Conservation (phyloP, 2,113 vertebrate genomes). For the Heterotilapia buettikoferi region DNA sequence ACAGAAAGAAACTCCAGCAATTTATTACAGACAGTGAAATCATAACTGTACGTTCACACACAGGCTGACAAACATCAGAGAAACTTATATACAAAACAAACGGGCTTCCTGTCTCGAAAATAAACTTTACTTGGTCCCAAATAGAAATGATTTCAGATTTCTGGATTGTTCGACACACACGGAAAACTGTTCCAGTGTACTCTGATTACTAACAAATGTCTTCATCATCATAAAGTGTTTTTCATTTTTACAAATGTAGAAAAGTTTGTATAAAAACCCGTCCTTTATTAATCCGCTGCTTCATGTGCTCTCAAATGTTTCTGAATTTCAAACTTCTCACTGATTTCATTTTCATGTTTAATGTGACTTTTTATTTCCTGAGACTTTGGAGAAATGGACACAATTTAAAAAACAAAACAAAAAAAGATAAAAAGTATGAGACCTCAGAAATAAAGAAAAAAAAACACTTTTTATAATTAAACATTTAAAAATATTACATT, state of each 20-base stretch:
- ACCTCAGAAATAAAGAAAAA: background rate
- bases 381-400: background rate
- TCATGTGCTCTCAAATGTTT: background rate
- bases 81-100: background rate
- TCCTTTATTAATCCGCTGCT: background rate
- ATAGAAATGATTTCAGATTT: background rate
- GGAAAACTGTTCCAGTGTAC: background rate
- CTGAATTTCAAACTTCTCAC: background rate
- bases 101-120: rapidly evolving
- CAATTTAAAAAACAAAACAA: background rate
- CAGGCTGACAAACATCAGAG: background rate
- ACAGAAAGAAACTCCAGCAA: background rate
- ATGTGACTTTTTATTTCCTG: background rate
- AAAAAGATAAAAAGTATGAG: background rate
- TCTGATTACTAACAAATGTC: background rate
- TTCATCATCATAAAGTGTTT: background rate
- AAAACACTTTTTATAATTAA: background rate
- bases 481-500: background rate
- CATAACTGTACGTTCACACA: background rate
- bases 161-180: background rate
- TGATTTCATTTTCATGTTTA: background rate
- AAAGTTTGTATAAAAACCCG: background rate
- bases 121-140: background rate
- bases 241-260: background rate
- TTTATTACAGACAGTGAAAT: background rate